Conservation (phyloP, 64 coral and sea anemone species). For the Dendronephthya gigantea region DNA sequence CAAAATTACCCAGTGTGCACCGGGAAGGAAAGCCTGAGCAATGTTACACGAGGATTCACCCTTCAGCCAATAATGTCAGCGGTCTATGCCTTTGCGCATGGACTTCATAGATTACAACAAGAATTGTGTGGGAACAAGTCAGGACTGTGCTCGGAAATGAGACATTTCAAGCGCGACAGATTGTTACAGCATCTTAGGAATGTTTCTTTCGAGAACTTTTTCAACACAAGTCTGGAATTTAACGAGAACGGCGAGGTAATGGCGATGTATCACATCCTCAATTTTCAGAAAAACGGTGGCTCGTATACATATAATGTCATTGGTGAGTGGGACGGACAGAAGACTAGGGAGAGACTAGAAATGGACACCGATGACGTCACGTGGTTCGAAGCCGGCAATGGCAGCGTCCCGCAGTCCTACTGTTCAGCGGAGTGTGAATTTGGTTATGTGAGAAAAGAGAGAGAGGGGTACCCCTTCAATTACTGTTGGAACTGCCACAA, state of each 20-base stretch:
- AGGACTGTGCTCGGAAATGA: constrained; percentile 44
- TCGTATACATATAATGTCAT: neutral
- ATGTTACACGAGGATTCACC: constrained; percentile 41
- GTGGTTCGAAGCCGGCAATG: neutral
- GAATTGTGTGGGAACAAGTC: constrained; percentile 30
- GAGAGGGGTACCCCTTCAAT: neutral
- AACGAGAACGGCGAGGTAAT: constrained; percentile 79
- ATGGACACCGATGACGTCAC: neutral
- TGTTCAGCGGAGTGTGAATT: neutral
- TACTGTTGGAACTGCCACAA: neutral
- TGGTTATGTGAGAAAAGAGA: neutral
- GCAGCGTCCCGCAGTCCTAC: neutral
- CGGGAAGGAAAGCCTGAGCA: constrained; percentile 55
- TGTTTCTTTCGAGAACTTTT: constrained; percentile 63
- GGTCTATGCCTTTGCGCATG: constrained; percentile 70
- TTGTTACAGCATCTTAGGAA: constrained; percentile 59
- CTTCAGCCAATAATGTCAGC: constrained; percentile 15
- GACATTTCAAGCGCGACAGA: constrained; percentile 36
- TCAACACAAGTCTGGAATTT: constrained; percentile 54
- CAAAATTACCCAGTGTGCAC: neutral
- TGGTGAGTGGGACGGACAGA: neutral
- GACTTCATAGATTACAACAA: constrained; percentile 57
- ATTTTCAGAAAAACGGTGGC: constrained; percentile 35
- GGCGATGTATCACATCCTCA: constrained; percentile 62
- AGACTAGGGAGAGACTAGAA: neutral